phyloP scores from a whole-genome alignment of 1,140 invertebrate species.

The Holcopasites calliopsidis region DNA sequence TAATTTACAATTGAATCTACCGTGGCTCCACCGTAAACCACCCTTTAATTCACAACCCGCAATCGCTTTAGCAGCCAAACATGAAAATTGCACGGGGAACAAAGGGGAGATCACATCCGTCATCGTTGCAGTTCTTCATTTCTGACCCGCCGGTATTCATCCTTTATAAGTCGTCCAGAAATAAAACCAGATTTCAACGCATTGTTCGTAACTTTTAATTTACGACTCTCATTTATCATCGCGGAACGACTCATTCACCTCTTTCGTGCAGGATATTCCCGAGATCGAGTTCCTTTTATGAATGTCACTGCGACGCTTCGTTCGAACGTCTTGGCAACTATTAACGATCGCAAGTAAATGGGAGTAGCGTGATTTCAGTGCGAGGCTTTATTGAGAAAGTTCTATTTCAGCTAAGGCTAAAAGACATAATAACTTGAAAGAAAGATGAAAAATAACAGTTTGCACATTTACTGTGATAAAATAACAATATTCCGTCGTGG shows the following conservation, averaged over 20 bases:
- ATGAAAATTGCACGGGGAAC: not conserved
- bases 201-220: slow-evolving; percentile 8
- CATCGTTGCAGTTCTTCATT: not conserved
- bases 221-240: slow-evolving; percentile 9
- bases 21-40: too few species aligned
- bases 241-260: not conserved
- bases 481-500: too few species aligned
- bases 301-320: not conserved
- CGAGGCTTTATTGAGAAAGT: too few species aligned
- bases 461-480: too few species aligned
- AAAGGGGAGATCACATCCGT: not conserved
- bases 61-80: too few species aligned
- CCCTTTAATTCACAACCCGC: too few species aligned
- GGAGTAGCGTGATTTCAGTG: too few species aligned
- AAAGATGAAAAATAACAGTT: too few species aligned
- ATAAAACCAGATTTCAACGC: not conserved
- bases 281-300: not conserved
- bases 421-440: too few species aligned
- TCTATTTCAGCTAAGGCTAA: too few species aligned
- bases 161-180: not conserved
- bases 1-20: too few species aligned
- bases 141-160: too few species aligned
- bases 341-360: not conserved
- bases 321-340: not conserved
- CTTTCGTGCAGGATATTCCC: not conserved